These are phyloP conservation scores for Myxocyprinus asiaticus DNA, from an alignment of 2,113 vertebrate species.

Conservation along the genomic window DNA sequence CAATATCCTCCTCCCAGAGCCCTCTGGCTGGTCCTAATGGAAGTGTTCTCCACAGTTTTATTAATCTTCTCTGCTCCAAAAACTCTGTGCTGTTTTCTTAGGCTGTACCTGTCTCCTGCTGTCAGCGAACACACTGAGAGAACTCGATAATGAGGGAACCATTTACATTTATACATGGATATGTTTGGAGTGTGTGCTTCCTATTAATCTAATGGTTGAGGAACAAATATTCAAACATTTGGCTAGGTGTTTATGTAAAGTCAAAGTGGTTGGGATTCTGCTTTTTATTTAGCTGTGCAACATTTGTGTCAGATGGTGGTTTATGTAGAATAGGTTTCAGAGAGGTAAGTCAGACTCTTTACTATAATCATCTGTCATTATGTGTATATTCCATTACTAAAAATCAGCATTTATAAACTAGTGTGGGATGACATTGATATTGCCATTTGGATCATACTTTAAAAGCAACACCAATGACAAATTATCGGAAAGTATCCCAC, in stretches of 20 bases:
- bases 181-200: neutral
- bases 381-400: too few relatives aligned
- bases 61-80: constrained; percentile 14
- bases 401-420: too few relatives aligned
- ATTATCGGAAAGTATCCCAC: too few relatives aligned
- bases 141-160: neutral
- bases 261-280: too few relatives aligned
- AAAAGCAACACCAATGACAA: too few relatives aligned
- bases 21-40: constrained; percentile 11
- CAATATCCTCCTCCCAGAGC: neutral
- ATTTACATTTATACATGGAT: neutral
- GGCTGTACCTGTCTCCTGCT: constrained; percentile 13
- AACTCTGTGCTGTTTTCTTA: constrained; percentile 8
- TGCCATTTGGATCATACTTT: too few relatives aligned
- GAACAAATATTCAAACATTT: neutral
- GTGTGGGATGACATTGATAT: too few relatives aligned
- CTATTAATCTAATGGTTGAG: neutral
- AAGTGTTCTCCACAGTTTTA: constrained; percentile 8
- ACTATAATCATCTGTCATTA: too few relatives aligned
- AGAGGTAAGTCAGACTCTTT: too few relatives aligned
- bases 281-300: too few relatives aligned
- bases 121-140: neutral
- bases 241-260: neutral
- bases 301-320: neutral
- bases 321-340: too few relatives aligned